Percentiles rank a stretch among this genome's conserved stretches.
These are phyloP conservation scores for Dryoscopus gambensis DNA, from an alignment of 2,113 vertebrate genomes.

Conservation along the genomic window DNA sequence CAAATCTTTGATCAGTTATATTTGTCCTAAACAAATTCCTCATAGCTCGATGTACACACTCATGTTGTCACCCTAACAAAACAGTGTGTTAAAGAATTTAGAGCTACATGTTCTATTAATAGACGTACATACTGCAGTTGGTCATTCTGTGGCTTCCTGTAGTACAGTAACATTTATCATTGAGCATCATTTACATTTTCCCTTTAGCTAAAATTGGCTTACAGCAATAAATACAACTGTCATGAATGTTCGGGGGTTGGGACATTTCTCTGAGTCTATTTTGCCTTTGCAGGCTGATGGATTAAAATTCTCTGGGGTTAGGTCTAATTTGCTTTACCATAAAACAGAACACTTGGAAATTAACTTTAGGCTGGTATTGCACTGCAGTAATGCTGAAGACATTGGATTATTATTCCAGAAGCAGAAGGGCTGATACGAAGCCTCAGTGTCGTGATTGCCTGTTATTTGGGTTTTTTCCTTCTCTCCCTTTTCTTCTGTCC, in stretches of 20 bases:
- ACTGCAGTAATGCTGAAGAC: background rate
- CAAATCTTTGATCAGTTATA: background rate
- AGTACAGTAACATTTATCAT: background rate
- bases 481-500: background rate
- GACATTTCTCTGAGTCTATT: background rate
- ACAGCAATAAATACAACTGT: background rate
- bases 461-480: rapidly evolving
- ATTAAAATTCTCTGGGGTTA: background rate
- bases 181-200: background rate
- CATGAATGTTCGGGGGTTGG: background rate
- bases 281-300: background rate
- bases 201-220: background rate
- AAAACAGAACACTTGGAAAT: background rate
- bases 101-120: background rate
- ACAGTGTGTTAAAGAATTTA: background rate
- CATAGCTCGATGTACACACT: background rate
- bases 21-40: background rate
- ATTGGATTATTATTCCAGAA: background rate
- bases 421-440: background rate
- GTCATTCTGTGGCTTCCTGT: background rate
- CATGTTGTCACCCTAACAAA: background rate
- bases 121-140: background rate
- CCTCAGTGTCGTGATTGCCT: background rate
- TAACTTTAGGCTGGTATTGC: background rate
- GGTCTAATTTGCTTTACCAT: background rate